Conservation (phyloP, 2,888 invertebrate species). For the Clivina fossor region DNA sequence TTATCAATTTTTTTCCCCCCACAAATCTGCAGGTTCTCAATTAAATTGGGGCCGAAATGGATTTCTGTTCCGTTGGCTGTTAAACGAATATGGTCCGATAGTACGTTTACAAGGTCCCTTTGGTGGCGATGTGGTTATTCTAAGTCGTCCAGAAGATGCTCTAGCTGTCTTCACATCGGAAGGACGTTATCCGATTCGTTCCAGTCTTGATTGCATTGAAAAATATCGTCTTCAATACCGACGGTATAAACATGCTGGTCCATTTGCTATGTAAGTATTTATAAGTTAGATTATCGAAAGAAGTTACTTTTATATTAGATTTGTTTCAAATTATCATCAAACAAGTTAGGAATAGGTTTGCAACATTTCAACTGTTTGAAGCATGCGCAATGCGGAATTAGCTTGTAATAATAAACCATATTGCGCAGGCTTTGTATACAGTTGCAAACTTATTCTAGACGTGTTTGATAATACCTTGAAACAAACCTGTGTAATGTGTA, state of each 20-base stretch:
- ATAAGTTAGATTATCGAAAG: not conserved
- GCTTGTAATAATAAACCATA: no score
- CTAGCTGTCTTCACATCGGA: conserved; percentile 64
- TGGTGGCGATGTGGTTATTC: conserved; percentile 64
- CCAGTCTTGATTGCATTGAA: conserved; percentile 65
- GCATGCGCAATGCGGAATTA: no score
- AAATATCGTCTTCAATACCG: conserved; percentile 63
- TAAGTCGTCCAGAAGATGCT: conserved; percentile 66
- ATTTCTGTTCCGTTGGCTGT: conserved; percentile 53
- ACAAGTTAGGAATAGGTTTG: no score
- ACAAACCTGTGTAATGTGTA: no score
- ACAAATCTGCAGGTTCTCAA: conserved; percentile 48
- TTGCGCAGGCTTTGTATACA: no score
- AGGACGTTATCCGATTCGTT: conserved; percentile 61
- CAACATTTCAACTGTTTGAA: no score
- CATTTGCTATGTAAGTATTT: conserved; percentile 60
- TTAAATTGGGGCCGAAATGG: conserved; percentile 55
- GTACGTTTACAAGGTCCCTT: conserved; percentile 67
- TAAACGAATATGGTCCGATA: conserved; percentile 64
- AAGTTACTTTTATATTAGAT: conserved; percentile 4
- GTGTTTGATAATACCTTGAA: no score
- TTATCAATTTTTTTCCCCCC: not conserved
- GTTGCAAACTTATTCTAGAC: no score
- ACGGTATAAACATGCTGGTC: conserved; percentile 58
- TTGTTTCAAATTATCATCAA: no score